Conservation (phyloP, 2,797 vertebrate species). For the Macropus fuliginosus region DNA sequence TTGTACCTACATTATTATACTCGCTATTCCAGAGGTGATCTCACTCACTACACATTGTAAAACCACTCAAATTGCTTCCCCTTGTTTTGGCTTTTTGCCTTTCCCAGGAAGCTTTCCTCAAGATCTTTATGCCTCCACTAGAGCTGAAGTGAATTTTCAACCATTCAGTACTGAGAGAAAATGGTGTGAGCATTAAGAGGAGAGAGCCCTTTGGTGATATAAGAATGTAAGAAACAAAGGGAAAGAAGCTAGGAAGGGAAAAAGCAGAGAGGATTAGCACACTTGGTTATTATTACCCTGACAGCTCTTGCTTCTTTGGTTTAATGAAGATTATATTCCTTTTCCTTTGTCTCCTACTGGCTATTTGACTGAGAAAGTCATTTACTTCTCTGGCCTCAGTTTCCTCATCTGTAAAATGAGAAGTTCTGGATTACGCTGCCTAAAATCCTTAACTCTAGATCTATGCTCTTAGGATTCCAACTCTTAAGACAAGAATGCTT, state of each 20-base stretch:
- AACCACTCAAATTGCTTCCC: not conserved
- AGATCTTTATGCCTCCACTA: not conserved
- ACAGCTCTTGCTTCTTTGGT: not conserved
- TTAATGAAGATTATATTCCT: not conserved
- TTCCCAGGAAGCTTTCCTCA: not conserved
- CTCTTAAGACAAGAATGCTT: not conserved
- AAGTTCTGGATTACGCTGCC: not conserved
- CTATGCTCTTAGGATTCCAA: not conserved
- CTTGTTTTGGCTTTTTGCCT: not conserved
- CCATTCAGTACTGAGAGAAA: not conserved
- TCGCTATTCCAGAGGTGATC: not conserved
- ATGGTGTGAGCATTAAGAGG: not conserved
- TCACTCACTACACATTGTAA: not conserved
- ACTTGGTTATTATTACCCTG: not conserved
- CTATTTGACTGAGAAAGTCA: not conserved
- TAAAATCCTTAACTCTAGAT: not conserved
- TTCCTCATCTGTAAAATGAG: not conserved
- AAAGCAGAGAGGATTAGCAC: not conserved
- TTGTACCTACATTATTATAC: not conserved
- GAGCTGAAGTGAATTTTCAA: constrained; percentile 9
- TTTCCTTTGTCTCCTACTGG: not conserved
- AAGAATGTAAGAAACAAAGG: not conserved
- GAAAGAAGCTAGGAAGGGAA: not conserved
- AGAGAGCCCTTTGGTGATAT: not conserved
- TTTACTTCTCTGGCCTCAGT: not conserved